Evolutionary conservation across 1,140 invertebrate genomes (phyloP).

Genomic region (Lepidurus packardi): DNA sequence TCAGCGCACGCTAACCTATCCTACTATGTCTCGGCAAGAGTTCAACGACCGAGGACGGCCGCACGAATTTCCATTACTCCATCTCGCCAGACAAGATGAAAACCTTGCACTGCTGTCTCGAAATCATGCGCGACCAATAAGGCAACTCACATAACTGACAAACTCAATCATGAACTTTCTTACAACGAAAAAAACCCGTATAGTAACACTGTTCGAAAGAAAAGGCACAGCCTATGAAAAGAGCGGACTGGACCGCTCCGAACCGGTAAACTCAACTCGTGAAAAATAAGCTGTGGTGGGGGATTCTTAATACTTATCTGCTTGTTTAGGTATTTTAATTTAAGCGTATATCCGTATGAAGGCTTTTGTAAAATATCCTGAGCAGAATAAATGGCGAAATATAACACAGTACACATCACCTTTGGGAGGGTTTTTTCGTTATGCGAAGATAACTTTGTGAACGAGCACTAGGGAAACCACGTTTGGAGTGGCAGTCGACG

Average conservation of each 20-base stretch:
- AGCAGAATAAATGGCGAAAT: background rate
- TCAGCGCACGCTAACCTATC: background rate
- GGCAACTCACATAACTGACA: background rate
- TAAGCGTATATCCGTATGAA: constrained; percentile 5
- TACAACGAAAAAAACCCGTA: background rate
- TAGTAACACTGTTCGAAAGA: background rate
- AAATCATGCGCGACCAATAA: constrained; percentile 7
- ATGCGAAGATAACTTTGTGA: background rate
- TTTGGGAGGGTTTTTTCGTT: background rate
- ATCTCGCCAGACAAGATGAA: constrained; percentile 14
- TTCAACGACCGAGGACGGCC: constrained; percentile 20
- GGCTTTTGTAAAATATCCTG: background rate
- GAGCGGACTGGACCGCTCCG: background rate
- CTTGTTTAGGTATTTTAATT: background rate
- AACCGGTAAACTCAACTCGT: background rate
- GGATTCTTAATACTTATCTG: constrained; percentile 19
- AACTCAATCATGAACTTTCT: background rate
- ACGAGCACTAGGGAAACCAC: background rate
- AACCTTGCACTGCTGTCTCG: constrained; percentile 8
- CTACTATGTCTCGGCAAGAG: background rate
- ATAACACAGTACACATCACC: background rate
- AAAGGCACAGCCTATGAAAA: background rate
- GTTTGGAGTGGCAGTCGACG: background rate
- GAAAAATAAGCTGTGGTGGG: background rate
- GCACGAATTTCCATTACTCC: constrained; percentile 21